A percentile compares a stretch with the other conserved stretches of the same genome.
Evolutionary conservation across 2,888 invertebrate species (phyloP).

Genomic region (Glyphotaelius pellucidus): DNA sequence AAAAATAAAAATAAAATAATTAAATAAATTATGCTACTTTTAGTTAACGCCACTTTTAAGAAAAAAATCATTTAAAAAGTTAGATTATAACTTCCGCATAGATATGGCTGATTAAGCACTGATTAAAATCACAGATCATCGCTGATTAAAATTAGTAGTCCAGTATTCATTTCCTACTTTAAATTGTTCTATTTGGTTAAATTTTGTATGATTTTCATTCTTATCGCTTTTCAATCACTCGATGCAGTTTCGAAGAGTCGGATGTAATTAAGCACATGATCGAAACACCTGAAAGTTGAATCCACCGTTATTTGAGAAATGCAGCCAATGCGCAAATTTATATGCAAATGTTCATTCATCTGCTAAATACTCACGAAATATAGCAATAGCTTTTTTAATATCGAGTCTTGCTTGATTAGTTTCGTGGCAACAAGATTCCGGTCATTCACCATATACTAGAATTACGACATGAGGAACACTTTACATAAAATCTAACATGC

Average conservation of each 20-base stretch:
- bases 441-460: too few relatives aligned
- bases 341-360: slow-evolving; percentile 8
- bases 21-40: background rate
- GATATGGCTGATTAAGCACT: background rate
- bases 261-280: background rate
- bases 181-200: background rate
- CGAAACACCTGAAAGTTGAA: background rate
- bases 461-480: too few relatives aligned
- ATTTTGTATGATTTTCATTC: background rate
- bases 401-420: background rate
- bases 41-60: background rate
- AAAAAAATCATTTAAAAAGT: background rate
- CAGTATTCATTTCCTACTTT: too few relatives aligned
- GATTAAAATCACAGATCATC: too few relatives aligned
- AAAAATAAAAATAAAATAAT: too few relatives aligned
- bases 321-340: slow-evolving; percentile 7
- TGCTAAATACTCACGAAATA: background rate
- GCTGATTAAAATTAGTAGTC: too few relatives aligned
- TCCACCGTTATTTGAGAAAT: slow-evolving; percentile 13
- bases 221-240: background rate
- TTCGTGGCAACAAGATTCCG: background rate
- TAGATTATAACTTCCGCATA: background rate
- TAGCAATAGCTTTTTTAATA: background rate
- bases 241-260: background rate
- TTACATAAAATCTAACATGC: too few relatives aligned